Evolutionary conservation across 2,797 vertebrate genomes (phyloP), one percentile per base, ranked within the genome.

Genomic region (Rhinella marina): DNA sequence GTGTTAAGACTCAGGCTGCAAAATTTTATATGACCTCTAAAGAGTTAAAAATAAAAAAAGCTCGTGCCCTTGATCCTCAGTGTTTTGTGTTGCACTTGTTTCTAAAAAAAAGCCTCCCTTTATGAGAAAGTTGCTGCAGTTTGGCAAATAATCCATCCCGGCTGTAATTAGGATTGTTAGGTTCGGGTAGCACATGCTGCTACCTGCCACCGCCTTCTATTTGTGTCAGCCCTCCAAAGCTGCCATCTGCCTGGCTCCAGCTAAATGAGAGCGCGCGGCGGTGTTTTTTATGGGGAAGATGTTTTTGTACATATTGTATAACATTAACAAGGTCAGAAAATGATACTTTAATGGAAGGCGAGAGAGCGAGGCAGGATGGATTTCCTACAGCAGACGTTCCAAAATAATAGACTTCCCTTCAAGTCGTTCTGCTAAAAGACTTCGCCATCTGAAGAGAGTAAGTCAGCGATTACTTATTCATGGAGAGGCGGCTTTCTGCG

Each of bases 271-370:
- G 25, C 7, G 21, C 23, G 41, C 3, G n/a, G 75, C 68, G 32
- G 73, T 75, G 27, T 88, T 80, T 72, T 88, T 78, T 80, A 81
- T 52, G 64, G 64, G 10, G 25, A 80, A 84, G 87, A 88, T 80
- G 77, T 75, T 81, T 85, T 70, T 70, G 50, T 88, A 72, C 77
- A 88, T 88, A 85, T 85, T 88, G 82, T 85, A 84, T 80, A 85
- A 82, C 82, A 85, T 85, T 85, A 75, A 88, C 83, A 61, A 86
- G 41, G 61, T 61, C 82, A 85, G 50, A 81, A 88, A 88, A 56
- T 87, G 14, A 87, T 73, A 23, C 86, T 9, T 72, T 84, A 72
- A 91, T 84, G 50, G 79, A 23, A 59, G 89, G 62, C 79, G 57
- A 57, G 14, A n/a, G 19, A 86, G 57, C 57, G 59, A 88, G 54